Evolutionary conservation across 2,113 vertebrate genomes (phyloP).

Genomic region (Protobothrops mucrosquamatus): DNA sequence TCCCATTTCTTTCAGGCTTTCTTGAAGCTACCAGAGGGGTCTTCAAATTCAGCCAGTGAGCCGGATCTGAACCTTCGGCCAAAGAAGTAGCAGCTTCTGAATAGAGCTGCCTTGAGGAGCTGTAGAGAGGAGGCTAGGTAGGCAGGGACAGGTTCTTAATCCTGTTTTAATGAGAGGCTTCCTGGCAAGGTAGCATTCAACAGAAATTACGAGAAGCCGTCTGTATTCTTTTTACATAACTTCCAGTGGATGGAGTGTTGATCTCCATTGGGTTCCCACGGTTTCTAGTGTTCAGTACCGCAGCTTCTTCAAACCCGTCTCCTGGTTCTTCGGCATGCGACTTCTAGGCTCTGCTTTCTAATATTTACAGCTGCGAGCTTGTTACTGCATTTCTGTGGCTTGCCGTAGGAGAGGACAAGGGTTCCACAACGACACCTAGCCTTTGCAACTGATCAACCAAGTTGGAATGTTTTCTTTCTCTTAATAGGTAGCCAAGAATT

Average conservation of each 20-base stretch:
- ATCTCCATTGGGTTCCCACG: neutral
- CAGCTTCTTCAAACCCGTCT: neutral
- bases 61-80: neutral
- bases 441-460: neutral
- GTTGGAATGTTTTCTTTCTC: neutral
- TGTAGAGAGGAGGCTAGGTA: conserved; percentile 17
- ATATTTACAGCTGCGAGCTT: neutral
- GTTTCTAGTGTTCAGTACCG: neutral
- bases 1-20: neutral
- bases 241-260: neutral
- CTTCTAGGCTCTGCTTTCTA: fast-evolving
- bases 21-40: neutral
- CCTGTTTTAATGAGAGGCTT: conserved; percentile 41
- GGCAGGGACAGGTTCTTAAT: conserved; percentile 40
- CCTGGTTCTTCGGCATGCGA: neutral
- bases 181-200: neutral
- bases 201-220: neutral
- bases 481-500: neutral
- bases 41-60: neutral
- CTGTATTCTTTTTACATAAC: fast-evolving
- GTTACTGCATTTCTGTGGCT: neutral
- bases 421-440: neutral
- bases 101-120: conserved; percentile 53
- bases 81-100: conserved; percentile 21
- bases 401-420: too few relatives aligned